Base-by-base conservation (phyloP, 2,888 invertebrate genomes). In the Cacoxenus indagator region DNA sequence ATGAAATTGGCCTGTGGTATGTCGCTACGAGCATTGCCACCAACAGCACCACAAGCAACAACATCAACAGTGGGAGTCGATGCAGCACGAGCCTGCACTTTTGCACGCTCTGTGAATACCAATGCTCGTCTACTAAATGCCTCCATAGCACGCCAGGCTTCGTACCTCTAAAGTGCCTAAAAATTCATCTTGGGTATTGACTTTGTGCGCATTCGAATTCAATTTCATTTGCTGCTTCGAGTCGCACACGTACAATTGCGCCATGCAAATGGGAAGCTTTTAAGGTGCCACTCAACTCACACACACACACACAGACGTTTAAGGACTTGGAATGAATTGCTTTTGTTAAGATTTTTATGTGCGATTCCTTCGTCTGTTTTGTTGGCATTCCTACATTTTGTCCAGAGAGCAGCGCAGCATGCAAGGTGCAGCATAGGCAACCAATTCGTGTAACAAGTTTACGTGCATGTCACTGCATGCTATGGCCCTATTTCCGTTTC, bases 391-490 rank as follows among this genome's bases (percentile, higher is more conserved):
- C 14, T n/a, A 27, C 11, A 29, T 57, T 57, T 57, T 27, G n/a
- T n/a, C n/a, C n/a, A n/a, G n/a, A n/a, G n/a, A n/a, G n/a, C n/a
- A n/a, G n/a, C n/a, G n/a, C n/a, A n/a, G n/a, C n/a, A n/a, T n/a
- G n/a, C n/a, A n/a, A n/a, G n/a, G n/a, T n/a, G n/a, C 2, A 11
- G 14, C 19, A 24, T 55, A 17, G 61, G 45, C 61, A 62, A 43
- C 43, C 61, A 65, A 55, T 65, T 77, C 69, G 73, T 74, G 73
- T 80, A 78, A 78, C 83, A 81, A 81, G 80, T 80, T 80, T 65
- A 81, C 81, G 79, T 82, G 78, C 83, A 81, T 80, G 80, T 82
- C 74, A 71, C 79, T 78, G 81, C 83, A 80, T 45, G 61, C n/a
- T n/a, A 79, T 79, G 78, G 78, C 78, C 75, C 79, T 76, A 77